Conservation (phyloP, 2,888 invertebrate species). For the Nysson spinosus region DNA sequence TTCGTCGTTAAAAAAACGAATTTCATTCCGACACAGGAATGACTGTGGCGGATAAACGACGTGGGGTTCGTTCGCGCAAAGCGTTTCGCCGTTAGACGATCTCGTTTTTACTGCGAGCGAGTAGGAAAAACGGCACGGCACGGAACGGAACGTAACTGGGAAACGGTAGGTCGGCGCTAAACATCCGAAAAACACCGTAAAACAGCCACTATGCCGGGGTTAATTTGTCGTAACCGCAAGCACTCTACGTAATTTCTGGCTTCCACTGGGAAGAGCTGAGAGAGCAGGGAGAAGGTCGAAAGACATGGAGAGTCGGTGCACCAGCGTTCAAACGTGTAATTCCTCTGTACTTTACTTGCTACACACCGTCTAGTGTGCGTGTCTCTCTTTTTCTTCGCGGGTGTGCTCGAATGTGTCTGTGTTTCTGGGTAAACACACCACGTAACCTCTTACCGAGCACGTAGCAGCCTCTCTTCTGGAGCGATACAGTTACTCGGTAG, state of each 20-base stretch:
- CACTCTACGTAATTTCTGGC: constrained; percentile 28
- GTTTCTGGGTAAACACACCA: constrained; percentile 43
- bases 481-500: constrained; percentile 60
- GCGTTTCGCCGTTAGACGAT: constrained; percentile 3
- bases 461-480: constrained; percentile 44
- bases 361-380: not conserved
- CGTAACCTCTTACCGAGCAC: constrained; percentile 50
- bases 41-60: too few relatives aligned
- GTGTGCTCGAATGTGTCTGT: constrained; percentile 36
- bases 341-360: constrained; percentile 11
- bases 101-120: not conserved
- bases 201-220: constrained; percentile 16
- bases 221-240: constrained; percentile 39
- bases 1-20: not conserved
- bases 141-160: not conserved
- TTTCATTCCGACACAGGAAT: not conserved
- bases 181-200: constrained; percentile 28
- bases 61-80: constrained; percentile 2
- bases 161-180: constrained; percentile 12
- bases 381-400: constrained; percentile 20
- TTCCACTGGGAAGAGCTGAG: not conserved
- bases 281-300: constrained; percentile 5
- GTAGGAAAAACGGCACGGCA: not conserved
- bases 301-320: constrained; percentile 14
- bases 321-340: constrained; percentile 25